Evolutionary conservation across 2,113 vertebrate genomes (phyloP).

Genomic region (Cairina moschata): DNA sequence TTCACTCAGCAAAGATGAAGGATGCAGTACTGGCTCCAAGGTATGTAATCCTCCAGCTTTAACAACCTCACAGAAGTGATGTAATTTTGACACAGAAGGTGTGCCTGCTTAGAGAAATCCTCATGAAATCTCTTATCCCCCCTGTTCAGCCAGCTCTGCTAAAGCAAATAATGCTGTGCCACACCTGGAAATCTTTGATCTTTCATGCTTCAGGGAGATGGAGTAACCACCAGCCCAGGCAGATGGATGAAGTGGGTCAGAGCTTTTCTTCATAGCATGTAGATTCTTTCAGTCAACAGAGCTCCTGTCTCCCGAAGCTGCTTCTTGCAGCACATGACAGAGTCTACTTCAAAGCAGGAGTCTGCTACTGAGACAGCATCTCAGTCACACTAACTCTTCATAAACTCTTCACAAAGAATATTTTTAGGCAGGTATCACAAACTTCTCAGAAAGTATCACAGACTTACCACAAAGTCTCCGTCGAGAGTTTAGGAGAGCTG

Average conservation of each 20-base stretch:
- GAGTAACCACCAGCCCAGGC: neutral
- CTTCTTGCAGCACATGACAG: neutral
- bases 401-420: neutral
- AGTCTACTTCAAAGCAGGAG: neutral
- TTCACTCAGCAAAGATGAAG: neutral
- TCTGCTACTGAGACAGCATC: neutral
- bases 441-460: neutral
- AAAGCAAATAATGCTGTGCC: neutral
- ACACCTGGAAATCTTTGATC: slow-evolving; percentile 24
- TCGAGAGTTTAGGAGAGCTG: neutral
- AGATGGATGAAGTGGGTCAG: neutral
- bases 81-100: neutral
- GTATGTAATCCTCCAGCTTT: neutral
- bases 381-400: neutral
- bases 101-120: neutral
- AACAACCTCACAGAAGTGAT: neutral
- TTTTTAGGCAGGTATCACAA: neutral
- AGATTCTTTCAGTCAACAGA: neutral
- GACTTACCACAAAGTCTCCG: neutral
- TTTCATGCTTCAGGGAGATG: neutral
- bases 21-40: neutral
- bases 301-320: neutral
- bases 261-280: neutral
- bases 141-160: neutral
- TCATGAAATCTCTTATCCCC: neutral